phyloP scores from a whole-genome alignment of 2,888 invertebrate species.

The Epistrophe grossulariae region DNA sequence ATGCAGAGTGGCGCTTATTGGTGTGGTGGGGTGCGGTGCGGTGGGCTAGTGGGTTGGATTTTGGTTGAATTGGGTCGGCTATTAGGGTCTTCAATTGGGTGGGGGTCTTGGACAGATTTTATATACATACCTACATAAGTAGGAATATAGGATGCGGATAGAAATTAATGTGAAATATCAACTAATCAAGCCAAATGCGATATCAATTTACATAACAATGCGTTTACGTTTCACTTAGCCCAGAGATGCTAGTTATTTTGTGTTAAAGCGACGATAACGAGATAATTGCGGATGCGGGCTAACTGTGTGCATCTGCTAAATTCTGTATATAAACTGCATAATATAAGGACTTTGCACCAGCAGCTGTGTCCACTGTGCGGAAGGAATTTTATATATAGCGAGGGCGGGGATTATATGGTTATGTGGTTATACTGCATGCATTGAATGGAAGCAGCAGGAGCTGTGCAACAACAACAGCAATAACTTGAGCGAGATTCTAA shows the following conservation, averaged over 20 bases:
- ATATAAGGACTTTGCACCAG: background rate
- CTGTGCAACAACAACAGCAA: background rate
- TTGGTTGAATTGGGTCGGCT: background rate
- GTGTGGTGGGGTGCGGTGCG: background rate
- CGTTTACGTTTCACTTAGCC: slow-evolving; percentile 58
- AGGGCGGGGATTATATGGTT: background rate
- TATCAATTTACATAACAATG: slow-evolving; percentile 68
- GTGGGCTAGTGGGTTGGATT: background rate
- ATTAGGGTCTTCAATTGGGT: no score
- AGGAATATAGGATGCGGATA: slow-evolving; percentile 6
- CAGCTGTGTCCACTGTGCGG: background rate
- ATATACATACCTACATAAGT: no score
- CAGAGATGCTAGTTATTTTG: slow-evolving; percentile 12
- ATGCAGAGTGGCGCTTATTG: slow-evolving; percentile 14
- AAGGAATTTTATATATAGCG: background rate
- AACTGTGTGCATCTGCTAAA: slow-evolving; percentile 32
- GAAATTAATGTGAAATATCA: slow-evolving; percentile 20
- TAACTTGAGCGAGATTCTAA: background rate
- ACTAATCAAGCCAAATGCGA: slow-evolving; percentile 58
- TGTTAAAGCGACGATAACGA: slow-evolving; percentile 31
- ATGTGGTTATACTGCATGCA: background rate
- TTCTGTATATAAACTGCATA: background rate
- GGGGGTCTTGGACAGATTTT: background rate
- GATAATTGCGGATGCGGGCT: slow-evolving; percentile 49
- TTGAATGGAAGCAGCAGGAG: background rate